phyloP scores from a whole-genome alignment of 2,888 invertebrate genomes.

The Corbicula japonica region DNA sequence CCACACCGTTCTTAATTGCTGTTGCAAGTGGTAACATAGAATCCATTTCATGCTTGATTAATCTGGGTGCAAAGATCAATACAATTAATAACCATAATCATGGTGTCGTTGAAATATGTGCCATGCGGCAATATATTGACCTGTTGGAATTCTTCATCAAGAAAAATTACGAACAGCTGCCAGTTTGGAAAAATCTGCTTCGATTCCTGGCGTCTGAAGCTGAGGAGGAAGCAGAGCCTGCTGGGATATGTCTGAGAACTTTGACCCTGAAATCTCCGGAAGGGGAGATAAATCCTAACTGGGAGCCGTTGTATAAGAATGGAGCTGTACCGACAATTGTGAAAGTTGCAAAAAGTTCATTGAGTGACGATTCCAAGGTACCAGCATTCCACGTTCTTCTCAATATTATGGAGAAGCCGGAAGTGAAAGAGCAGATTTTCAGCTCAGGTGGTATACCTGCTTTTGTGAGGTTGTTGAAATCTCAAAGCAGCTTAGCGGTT shows the following conservation, averaged over 20 bases:
- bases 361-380: conserved; percentile 80
- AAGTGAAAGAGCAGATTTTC: conserved; percentile 81
- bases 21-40: conserved; percentile 82
- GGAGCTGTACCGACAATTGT: conserved; percentile 81
- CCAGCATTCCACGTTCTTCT: conserved; percentile 80
- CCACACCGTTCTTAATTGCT: conserved; percentile 85
- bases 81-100: conserved; percentile 82
- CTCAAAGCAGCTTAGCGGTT: conserved; percentile 71
- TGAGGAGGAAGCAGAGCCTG: conserved; percentile 82
- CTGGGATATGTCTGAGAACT: conserved; percentile 80
- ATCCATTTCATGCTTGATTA: conserved; percentile 80
- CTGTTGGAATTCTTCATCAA: conserved; percentile 82
- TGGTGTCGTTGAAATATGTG: conserved; percentile 85
- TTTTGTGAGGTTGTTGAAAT: conserved; percentile 80
- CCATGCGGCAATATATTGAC: conserved; percentile 78
- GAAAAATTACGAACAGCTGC: conserved; percentile 75
- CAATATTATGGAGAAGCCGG: conserved; percentile 78
- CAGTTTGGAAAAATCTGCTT: conserved; percentile 84
- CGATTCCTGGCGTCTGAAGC: conserved; percentile 80
- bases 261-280: conserved; percentile 75
- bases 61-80: conserved; percentile 81
- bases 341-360: conserved; percentile 79
- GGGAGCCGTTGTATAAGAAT: conserved; percentile 79
- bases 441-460: conserved; percentile 79
- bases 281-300: conserved; percentile 79